These are phyloP conservation scores for Agriopis leucophaearia DNA, from an alignment of 2,888 invertebrate genomes.

Conservation along the genomic window DNA sequence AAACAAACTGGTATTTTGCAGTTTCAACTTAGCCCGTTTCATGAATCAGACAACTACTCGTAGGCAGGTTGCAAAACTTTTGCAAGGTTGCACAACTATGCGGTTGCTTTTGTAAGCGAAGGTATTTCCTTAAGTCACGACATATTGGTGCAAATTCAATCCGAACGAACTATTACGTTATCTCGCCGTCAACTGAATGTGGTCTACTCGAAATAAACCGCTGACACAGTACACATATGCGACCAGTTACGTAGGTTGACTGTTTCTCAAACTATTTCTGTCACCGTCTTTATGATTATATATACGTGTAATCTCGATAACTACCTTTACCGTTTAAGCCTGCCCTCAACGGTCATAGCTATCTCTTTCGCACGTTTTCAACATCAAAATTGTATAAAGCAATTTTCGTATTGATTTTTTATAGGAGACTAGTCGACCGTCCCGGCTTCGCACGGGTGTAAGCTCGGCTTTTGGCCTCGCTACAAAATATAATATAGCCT, in stretches of 20 bases:
- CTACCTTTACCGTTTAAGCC: no score
- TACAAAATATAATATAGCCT: no score
- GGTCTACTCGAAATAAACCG: slow-evolving; percentile 66
- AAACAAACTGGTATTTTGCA: slow-evolving; percentile 38
- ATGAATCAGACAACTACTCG: slow-evolving; percentile 37
- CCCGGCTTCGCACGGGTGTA: no score
- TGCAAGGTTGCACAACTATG: slow-evolving; percentile 28
- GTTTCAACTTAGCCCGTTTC: slow-evolving; percentile 42
- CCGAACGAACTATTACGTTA: slow-evolving; percentile 66
- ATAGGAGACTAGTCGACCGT: no score
- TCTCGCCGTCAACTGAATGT: slow-evolving; percentile 69
- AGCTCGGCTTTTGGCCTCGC: no score
- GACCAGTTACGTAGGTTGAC: slow-evolving; percentile 16
- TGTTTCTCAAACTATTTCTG: no score
- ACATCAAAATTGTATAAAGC: no score
- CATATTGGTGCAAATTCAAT: slow-evolving; percentile 56
- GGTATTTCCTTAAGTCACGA: slow-evolving; percentile 44
- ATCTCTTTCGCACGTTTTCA: no score
- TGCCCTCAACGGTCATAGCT: no score
- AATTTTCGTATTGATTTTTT: no score
- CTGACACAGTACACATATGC: slow-evolving; percentile 13
- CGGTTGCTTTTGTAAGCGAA: slow-evolving; percentile 37
- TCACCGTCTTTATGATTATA: no score
- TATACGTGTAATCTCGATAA: no score
- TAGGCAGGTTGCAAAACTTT: slow-evolving; percentile 33